phyloP scores from a whole-genome alignment of 2,797 vertebrate genomes.

The Sebastes iracundus region DNA sequence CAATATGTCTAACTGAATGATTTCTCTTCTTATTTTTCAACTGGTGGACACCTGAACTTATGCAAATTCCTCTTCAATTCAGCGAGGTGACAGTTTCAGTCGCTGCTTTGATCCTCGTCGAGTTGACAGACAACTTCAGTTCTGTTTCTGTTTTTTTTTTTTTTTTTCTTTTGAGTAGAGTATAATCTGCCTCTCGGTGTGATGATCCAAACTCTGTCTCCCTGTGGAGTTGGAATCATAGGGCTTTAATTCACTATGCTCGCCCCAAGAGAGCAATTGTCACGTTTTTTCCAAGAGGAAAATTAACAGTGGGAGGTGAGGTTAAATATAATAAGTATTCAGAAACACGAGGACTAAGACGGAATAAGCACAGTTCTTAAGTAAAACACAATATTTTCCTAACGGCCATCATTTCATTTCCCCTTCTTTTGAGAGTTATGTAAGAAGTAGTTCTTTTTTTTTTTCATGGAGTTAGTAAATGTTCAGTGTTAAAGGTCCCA shows the following conservation, averaged over 20 bases:
- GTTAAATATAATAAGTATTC: constrained; percentile 16
- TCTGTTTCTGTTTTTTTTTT: neutral
- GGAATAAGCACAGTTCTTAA: neutral
- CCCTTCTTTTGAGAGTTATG: neutral
- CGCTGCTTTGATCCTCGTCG: constrained; percentile 10
- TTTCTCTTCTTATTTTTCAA: constrained; percentile 4
- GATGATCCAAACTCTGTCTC: constrained; percentile 27
- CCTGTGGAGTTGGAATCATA: constrained; percentile 26
- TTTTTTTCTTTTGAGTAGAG: neutral
- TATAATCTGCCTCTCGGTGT: constrained; percentile 20
- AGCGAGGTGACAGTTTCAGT: constrained; percentile 11
- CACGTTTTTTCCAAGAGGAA: neutral
- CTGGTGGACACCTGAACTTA: constrained; percentile 26
- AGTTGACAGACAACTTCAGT: constrained; percentile 11
- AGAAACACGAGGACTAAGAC: neutral
- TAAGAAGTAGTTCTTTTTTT: neutral
- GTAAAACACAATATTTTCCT: neutral
- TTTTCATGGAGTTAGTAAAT: neutral
- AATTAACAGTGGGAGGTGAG: constrained; percentile 1
- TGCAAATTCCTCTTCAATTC: constrained; percentile 26
- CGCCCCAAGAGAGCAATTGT: constrained; percentile 26
- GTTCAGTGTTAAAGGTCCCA: neutral
- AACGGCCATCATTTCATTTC: neutral
- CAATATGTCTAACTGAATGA: neutral
- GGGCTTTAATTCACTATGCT: neutral